Evolutionary conservation across 2,113 vertebrate species (phyloP).

Genomic region (Barbus barbus): DNA sequence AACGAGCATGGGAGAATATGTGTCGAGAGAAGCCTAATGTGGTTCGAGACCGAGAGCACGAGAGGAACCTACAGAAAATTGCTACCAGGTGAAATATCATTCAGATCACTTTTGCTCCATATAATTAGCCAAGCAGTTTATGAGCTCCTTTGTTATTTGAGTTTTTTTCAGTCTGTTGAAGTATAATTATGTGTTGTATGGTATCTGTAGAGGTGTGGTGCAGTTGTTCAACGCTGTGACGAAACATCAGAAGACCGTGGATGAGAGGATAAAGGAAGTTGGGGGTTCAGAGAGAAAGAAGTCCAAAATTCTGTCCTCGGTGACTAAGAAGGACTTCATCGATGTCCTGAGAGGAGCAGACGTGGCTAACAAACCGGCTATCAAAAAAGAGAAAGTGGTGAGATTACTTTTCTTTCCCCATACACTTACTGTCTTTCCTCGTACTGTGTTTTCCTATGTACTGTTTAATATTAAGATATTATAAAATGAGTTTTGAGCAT

Average conservation of each 20-base stretch:
- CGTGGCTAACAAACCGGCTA: conserved; percentile 40
- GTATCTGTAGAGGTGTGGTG: conserved; percentile 83
- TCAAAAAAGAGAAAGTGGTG: conserved; percentile 67
- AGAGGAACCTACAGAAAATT: conserved; percentile 86
- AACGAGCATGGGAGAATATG: conserved; percentile 90
- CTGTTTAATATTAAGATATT: not conserved
- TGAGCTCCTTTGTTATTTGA: too few relatives aligned
- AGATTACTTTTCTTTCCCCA: conserved; percentile 37
- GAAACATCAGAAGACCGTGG: conserved; percentile 84
- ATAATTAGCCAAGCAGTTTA: not conserved
- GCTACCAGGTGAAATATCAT: conserved; percentile 83
- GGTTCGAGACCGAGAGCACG: conserved; percentile 82
- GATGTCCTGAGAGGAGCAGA: conserved; percentile 80
- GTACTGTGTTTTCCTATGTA: too few relatives aligned
- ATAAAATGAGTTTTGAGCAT: too few relatives aligned
- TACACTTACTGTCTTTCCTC: not conserved
- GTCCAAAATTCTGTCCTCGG: conserved; percentile 84
- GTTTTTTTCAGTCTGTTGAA: not conserved
- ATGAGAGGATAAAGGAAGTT: conserved; percentile 82
- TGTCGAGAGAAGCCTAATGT: conserved; percentile 89
- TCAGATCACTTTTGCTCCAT: too few relatives aligned
- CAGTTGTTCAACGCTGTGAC: conserved; percentile 93
- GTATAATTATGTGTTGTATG: not conserved
- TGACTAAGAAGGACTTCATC: conserved; percentile 95
- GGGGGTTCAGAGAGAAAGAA: conserved; percentile 86